Evolutionary conservation across 2,888 invertebrate species (phyloP).

Genomic region (Rutpela maculata): DNA sequence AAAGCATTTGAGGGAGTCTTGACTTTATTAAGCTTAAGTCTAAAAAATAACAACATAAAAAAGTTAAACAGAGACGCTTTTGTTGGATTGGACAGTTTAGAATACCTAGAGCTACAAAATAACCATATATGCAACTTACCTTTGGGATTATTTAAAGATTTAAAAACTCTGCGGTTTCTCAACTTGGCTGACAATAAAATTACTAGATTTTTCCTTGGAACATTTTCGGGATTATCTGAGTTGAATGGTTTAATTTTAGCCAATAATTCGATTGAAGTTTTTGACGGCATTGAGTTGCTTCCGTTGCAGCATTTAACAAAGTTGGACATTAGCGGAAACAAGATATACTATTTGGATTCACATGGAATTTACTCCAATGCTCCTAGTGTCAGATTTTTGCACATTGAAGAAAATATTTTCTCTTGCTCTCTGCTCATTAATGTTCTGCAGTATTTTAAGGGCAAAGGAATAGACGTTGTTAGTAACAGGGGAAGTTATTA

Average conservation of each 20-base stretch:
- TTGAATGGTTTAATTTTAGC: slow-evolving; percentile 65
- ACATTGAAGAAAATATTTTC: slow-evolving; percentile 69
- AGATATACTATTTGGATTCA: slow-evolving; percentile 66
- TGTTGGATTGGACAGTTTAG: slow-evolving; percentile 61
- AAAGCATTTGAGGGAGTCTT: slow-evolving; percentile 64
- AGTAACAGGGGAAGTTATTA: slow-evolving; percentile 63
- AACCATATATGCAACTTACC: slow-evolving; percentile 68
- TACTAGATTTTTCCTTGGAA: slow-evolving; percentile 62
- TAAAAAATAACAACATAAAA: slow-evolving; percentile 66
- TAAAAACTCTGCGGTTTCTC: slow-evolving; percentile 61
- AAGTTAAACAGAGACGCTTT: slow-evolving; percentile 64
- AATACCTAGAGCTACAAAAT: slow-evolving; percentile 65
- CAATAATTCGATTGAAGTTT: slow-evolving; percentile 63
- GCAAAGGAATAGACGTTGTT: slow-evolving; percentile 60
- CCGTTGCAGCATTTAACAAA: slow-evolving; percentile 62
- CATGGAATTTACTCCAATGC: slow-evolving; percentile 61
- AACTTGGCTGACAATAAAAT: slow-evolving; percentile 68
- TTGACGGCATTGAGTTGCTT: slow-evolving; percentile 65
- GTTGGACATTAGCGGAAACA: slow-evolving; percentile 68
- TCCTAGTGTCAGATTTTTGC: slow-evolving; percentile 63
- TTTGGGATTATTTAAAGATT: slow-evolving; percentile 66
- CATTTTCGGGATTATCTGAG: slow-evolving; percentile 67
- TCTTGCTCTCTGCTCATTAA: slow-evolving; percentile 64
- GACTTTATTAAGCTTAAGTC: slow-evolving; percentile 64
- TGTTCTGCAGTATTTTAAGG: slow-evolving; percentile 65